phyloP scores from a whole-genome alignment of 2,797 vertebrate species.

The Setipinna tenuifilis region DNA sequence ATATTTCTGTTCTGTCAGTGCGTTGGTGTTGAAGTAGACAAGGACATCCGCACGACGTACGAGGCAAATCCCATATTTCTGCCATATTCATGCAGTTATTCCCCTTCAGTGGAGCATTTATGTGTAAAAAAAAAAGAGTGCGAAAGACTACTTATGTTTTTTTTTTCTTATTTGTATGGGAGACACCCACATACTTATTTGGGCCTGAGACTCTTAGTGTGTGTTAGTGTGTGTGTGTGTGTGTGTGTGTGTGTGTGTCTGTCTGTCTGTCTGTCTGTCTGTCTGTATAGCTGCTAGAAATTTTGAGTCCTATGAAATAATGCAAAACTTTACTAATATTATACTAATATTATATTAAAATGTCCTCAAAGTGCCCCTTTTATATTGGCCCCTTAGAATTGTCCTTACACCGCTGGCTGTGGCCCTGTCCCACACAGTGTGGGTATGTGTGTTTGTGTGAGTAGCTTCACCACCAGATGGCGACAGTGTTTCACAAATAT shows the following conservation, averaged over 20 bases:
- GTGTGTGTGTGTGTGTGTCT: background rate
- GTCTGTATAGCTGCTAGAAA: background rate
- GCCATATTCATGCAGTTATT: background rate
- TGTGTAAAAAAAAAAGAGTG: background rate
- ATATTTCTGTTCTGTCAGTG: background rate
- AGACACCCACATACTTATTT: background rate
- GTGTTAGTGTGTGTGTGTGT: too few relatives aligned
- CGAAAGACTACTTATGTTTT: background rate
- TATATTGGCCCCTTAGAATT: too few relatives aligned
- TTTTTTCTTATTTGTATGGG: background rate
- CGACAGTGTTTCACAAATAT: constrained; percentile 12
- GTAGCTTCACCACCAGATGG: constrained; percentile 55
- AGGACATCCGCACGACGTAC: too few relatives aligned
- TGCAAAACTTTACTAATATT: too few relatives aligned
- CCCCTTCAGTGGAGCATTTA: background rate
- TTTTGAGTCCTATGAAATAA: too few relatives aligned
- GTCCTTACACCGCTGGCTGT: too few relatives aligned
- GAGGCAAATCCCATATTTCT: background rate
- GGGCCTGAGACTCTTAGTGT: too few relatives aligned
- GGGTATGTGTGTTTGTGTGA: background rate
- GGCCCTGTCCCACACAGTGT: too few relatives aligned
- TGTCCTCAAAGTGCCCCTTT: too few relatives aligned
- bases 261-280: background rate
- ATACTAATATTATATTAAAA: too few relatives aligned
- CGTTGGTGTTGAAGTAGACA: background rate